A percentile compares a stretch with the other conserved stretches of the same genome.
phyloP scores from a whole-genome alignment of 2,797 vertebrate genomes.

The Siniperca obscura region DNA sequence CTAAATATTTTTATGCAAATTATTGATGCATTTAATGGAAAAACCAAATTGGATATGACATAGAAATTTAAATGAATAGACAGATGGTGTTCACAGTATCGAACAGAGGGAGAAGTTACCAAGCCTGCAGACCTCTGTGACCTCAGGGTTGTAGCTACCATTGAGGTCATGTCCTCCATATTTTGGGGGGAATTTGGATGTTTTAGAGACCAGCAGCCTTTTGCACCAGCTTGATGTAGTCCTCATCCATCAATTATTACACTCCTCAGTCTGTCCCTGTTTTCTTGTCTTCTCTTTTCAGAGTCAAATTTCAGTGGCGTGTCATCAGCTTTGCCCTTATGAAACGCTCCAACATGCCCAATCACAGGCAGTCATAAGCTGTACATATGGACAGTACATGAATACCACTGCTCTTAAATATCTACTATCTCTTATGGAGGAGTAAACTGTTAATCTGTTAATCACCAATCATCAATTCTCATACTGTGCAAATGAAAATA shows the following conservation, averaged over 20 bases:
- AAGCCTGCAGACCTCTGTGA: not conserved
- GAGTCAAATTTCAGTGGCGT: too few relatives aligned
- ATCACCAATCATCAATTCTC: too few relatives aligned
- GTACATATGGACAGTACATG: too few relatives aligned
- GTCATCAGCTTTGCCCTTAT: too few relatives aligned
- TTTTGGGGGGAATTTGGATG: too few relatives aligned
- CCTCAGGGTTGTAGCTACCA: not conserved
- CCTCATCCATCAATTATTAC: not conserved
- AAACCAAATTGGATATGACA: not conserved
- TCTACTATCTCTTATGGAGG: too few relatives aligned
- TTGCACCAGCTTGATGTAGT: not conserved
- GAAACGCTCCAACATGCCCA: too few relatives aligned
- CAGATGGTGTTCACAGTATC: not conserved
- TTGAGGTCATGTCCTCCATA: not conserved
- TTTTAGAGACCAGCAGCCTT: not conserved
- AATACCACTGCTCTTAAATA: too few relatives aligned
- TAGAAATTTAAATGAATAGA: not conserved
- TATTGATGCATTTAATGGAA: not conserved
- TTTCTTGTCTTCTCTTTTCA: not conserved
- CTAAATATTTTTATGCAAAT: conserved; percentile 29
- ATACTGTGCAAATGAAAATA: too few relatives aligned
- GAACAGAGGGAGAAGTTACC: not conserved
- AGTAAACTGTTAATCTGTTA: too few relatives aligned
- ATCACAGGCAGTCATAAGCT: too few relatives aligned
- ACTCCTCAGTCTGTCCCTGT: not conserved